A percentile compares a stretch with the other conserved stretches of the same genome.
Evolutionary conservation across 2,797 vertebrate species (phyloP).

Genomic region (Adrianichthys oophorus): DNA sequence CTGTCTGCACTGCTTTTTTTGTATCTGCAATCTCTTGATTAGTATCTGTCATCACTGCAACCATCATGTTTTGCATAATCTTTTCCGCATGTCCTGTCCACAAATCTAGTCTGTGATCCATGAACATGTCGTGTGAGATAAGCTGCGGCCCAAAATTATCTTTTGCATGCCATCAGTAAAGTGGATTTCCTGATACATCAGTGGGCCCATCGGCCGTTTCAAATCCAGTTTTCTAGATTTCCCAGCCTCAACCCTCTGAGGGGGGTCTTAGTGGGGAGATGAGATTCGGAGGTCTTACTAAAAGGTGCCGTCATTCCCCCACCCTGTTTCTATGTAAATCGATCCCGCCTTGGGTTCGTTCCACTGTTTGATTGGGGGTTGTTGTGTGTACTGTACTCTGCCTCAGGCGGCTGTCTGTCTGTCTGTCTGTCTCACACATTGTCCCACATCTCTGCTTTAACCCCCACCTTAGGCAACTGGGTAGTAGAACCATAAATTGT

Average conservation of each 20-base stretch:
- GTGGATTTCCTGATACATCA: slow-evolving; percentile 65
- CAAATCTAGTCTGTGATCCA: slow-evolving; percentile 51
- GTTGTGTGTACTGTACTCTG: slow-evolving; percentile 53
- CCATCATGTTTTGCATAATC: slow-evolving; percentile 49
- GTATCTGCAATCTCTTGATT: slow-evolving; percentile 40
- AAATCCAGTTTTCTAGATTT: slow-evolving; percentile 67
- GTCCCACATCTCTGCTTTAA: slow-evolving; percentile 50
- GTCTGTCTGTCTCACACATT: slow-evolving; percentile 76
- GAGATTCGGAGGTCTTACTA: slow-evolving; percentile 59
- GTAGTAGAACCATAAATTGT: slow-evolving; percentile 53
- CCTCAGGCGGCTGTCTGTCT: slow-evolving; percentile 79
- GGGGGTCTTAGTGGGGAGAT: slow-evolving; percentile 60
- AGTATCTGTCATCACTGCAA: slow-evolving; percentile 53
- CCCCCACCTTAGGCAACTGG: slow-evolving; percentile 42
- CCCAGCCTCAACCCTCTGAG: slow-evolving; percentile 46
- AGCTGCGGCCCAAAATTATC: slow-evolving; percentile 60
- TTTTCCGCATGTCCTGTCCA: slow-evolving; percentile 44
- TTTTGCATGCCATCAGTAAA: slow-evolving; percentile 58
- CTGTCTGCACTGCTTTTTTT: slow-evolving; percentile 13
- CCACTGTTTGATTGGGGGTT: slow-evolving; percentile 65
- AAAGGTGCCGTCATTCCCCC: slow-evolving; percentile 55
- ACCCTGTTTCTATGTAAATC: slow-evolving; percentile 69
- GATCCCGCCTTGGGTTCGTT: slow-evolving; percentile 71
- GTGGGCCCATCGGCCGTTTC: slow-evolving; percentile 48
- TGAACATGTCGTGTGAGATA: slow-evolving; percentile 54